Base-by-base conservation (phyloP, 2,888 invertebrate genomes). In the Strigamia transsilvanica region DNA sequence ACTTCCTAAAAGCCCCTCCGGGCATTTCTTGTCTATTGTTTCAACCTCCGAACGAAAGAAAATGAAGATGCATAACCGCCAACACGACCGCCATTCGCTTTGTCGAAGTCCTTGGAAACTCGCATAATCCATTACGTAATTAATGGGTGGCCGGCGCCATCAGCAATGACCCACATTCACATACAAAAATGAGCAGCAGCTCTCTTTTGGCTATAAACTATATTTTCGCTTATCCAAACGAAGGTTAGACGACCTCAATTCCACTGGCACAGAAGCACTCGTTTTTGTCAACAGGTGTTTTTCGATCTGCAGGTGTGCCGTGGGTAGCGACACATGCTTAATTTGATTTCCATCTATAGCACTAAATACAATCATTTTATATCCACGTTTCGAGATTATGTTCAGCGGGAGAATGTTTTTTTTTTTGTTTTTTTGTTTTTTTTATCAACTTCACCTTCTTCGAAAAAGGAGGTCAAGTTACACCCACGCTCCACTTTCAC, bases 161-260 rank as follows among this genome's bases (percentile, higher is more conserved):
- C 61, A 61, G 61, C 61, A 61, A 61, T 61, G 61, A 61, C 61
- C 61, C 61, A 61, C 61, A 61, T 61, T 61, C 61, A 61, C 7
- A 10, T 18, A 61, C 18, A 18, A 61, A 61, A 61, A 61, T 61
- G 61, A 61, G 61, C 18, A 61, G 61, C 61, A 61, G 23, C 61
- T 61, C 61, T 61, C 61, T 18, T 61, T 61, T 61, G 61, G 23
- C 61, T 61, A 61, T 61, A 61, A 61, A 61, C 61, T 61, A 61
- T 6, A 21, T 61, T 23, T 61, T 61, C 61, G 61, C 61, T 23
- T 23, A 46, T 46, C 46, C 46, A 61, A 21, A 61, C 61, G 61
- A 61, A 61, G 61, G 61, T 61, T 61, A 61, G 61, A 61, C 61
- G 61, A 61, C 61, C 61, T 61, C 61, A 61, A 61, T 61, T 61